Evolutionary conservation across 2,888 invertebrate species (phyloP).

Genomic region (Rhagium mordax): DNA sequence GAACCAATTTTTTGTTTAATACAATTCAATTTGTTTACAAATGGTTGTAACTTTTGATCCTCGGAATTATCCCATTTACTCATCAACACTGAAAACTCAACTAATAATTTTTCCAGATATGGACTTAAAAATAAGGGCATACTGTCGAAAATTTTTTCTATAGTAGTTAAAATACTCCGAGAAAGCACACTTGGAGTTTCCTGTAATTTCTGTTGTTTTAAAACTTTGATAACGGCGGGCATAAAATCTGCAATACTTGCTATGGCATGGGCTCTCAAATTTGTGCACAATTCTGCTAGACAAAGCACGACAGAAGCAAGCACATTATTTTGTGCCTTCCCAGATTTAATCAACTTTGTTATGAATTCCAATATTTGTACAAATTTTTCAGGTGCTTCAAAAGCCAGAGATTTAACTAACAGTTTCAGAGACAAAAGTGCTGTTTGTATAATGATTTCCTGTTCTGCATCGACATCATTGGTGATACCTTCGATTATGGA

Average conservation of each 20-base stretch:
- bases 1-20: conserved; percentile 80
- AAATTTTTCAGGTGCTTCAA: conserved; percentile 80
- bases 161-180: conserved; percentile 83
- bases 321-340: conserved; percentile 74
- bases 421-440: conserved; percentile 88
- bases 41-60: conserved; percentile 67
- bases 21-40: conserved; percentile 74
- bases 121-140: conserved; percentile 89
- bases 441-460: conserved; percentile 84
- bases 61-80: conserved; percentile 52
- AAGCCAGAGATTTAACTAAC: conserved; percentile 82
- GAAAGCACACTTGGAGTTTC: conserved; percentile 76
- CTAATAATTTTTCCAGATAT: conserved; percentile 82
- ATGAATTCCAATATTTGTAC: conserved; percentile 79
- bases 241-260: conserved; percentile 84
- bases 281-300: conserved; percentile 84
- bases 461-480: conserved; percentile 72
- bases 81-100: conserved; percentile 75
- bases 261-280: conserved; percentile 84
- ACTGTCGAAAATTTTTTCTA: conserved; percentile 87
- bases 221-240: conserved; percentile 80
- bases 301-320: conserved; percentile 84
- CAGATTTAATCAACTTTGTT: conserved; percentile 75
- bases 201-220: conserved; percentile 76
- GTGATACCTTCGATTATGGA: conserved; percentile 74